A percentile compares a stretch with the other conserved stretches of the same genome.
These are phyloP conservation scores for Falco peregrinus DNA, from an alignment of 2,797 vertebrate species.

Conservation along the genomic window DNA sequence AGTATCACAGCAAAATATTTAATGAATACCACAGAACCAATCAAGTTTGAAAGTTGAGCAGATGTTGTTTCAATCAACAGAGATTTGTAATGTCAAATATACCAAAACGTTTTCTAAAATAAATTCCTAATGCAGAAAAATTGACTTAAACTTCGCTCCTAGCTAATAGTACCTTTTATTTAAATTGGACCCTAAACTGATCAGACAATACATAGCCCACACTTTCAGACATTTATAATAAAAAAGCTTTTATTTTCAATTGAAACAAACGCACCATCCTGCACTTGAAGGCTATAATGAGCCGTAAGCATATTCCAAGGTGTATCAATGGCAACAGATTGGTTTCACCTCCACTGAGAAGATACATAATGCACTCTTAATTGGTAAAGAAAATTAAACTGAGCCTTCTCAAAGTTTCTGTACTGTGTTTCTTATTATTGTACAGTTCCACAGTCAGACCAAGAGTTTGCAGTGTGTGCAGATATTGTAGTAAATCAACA, in stretches of 20 bases:
- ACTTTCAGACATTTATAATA: slow-evolving; percentile 76
- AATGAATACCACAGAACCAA: slow-evolving; percentile 65
- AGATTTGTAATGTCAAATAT: slow-evolving; percentile 53
- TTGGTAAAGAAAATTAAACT: slow-evolving; percentile 74
- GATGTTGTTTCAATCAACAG: slow-evolving; percentile 67
- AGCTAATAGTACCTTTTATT: slow-evolving; percentile 69
- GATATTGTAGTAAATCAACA: slow-evolving; percentile 59
- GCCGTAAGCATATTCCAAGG: slow-evolving; percentile 67
- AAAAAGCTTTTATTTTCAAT: slow-evolving; percentile 79
- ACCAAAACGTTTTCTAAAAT: slow-evolving; percentile 70
- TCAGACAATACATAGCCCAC: slow-evolving; percentile 79
- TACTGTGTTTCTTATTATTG: slow-evolving; percentile 74
- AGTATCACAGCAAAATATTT: slow-evolving; percentile 67
- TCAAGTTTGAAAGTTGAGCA: slow-evolving; percentile 65
- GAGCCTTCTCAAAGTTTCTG: slow-evolving; percentile 69
- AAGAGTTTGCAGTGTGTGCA: slow-evolving; percentile 70
- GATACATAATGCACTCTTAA: slow-evolving; percentile 74
- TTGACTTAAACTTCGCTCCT: slow-evolving; percentile 57
- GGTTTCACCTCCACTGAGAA: slow-evolving; percentile 70
- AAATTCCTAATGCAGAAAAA: slow-evolving; percentile 71
- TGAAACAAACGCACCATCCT: slow-evolving; percentile 77
- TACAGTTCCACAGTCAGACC: slow-evolving; percentile 75
- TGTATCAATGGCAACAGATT: slow-evolving; percentile 68
- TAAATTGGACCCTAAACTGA: slow-evolving; percentile 73
- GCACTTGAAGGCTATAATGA: slow-evolving; percentile 68